Evolutionary conservation across 2,888 invertebrate genomes (phyloP), one percentile per base, ranked within the genome.

Genomic region (Pterobdella sp.): DNA sequence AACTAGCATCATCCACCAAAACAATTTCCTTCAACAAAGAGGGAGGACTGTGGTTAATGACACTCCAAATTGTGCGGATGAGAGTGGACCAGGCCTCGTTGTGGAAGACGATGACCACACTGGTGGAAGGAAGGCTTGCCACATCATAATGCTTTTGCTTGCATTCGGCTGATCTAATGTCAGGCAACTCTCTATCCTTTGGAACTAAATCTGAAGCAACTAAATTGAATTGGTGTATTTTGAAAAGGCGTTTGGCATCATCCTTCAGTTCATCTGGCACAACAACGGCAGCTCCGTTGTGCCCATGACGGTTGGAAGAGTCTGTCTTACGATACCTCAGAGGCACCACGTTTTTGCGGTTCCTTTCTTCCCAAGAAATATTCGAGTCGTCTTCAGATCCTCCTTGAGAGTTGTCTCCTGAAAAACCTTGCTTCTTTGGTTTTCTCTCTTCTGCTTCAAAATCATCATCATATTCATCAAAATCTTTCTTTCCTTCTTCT

Each of bases 71-170:
- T 0, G 97, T 97, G 72, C 98, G 87, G 79, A 97, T 86, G 18
- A 98, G 87, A 0, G 97, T 96, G 1, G 96, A 95, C 94, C 94
- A 97, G 0, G 97, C 97, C 85, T 98, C 98, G 83, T 98, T 98
- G 83, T 98, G 97, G 83, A 97, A 97, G 0, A 97, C 95, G 77
- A 98, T 94, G 72, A 98, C 90, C n/a, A 98, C 88, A 77, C 91
- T 91, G 0, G 94, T 92, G 77, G 88, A 90, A 0, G 95, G 95
- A 72, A 96, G 87, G 77, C 90, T 74, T 0, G 76, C 72, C 1
- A 74, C 29, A 0, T 80, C 76, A 3, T 79, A 80, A 31, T 76
- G 74, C 78, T 88, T 86, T 75, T 86, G 84, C 76, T 86, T 85
- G 81, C 91, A 91, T 26, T 56, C 60, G 4, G 31, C 26, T n/a